Conservation (phyloP, 1,140 invertebrate genomes). For the Adoxophyes honmai region DNA sequence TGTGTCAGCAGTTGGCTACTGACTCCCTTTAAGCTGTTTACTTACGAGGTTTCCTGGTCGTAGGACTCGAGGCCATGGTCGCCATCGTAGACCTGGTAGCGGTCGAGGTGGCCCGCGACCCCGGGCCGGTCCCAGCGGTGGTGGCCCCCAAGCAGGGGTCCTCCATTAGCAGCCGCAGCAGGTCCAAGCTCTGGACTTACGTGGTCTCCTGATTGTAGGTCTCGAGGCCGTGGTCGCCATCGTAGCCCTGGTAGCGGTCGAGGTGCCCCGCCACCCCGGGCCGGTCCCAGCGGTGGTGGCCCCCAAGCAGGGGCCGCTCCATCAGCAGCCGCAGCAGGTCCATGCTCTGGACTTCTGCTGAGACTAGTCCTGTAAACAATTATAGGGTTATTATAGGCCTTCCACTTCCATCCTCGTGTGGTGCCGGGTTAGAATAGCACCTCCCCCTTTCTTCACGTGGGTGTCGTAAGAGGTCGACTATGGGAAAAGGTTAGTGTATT, state of each 20-base stretch:
- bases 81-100: background rate
- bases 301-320: constrained; percentile 41
- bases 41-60: background rate
- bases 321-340: constrained; percentile 47
- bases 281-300: constrained; percentile 40
- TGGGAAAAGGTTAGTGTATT: too few species aligned
- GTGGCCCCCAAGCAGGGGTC: constrained; percentile 38
- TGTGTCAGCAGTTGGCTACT: too few species aligned
- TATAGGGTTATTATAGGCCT: too few species aligned
- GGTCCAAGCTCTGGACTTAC: background rate
- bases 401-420: too few species aligned
- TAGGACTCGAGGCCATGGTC: background rate
- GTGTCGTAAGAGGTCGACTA: too few species aligned
- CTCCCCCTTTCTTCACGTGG: too few species aligned
- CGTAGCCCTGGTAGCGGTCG: background rate
- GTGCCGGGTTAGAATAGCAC: too few species aligned
- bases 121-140: constrained; percentile 41
- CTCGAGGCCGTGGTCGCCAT: background rate
- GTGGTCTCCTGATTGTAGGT: background rate
- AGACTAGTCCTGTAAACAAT: constrained; percentile 38
- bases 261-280: constrained; percentile 34
- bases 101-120: constrained; percentile 30
- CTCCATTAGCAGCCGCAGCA: too few species aligned
- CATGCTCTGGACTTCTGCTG: constrained; percentile 38
- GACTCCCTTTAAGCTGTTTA: background rate